Percentiles rank a stretch among this genome's conserved stretches.
These are phyloP conservation scores for Lemur catta DNA, from an alignment of 2,797 vertebrate genomes.

Conservation along the genomic window DNA sequence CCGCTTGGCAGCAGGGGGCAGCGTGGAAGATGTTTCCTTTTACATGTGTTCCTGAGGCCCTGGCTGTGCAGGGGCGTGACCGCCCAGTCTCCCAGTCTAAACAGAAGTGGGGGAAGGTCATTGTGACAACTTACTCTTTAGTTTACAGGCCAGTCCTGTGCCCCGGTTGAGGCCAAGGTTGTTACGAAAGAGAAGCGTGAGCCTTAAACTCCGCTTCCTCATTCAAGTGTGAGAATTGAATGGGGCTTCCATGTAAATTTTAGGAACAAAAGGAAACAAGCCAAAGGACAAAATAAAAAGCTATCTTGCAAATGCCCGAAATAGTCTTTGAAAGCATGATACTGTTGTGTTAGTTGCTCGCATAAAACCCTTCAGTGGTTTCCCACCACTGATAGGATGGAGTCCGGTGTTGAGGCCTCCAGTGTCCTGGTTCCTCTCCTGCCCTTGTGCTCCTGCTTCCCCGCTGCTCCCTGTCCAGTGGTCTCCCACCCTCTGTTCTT, in stretches of 20 bases:
- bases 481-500: accelerated
- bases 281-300: background rate
- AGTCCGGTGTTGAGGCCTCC: background rate
- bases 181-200: background rate
- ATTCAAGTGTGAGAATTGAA: background rate
- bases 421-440: background rate
- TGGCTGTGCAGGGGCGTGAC: accelerated
- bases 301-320: background rate
- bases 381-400: background rate
- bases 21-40: background rate
- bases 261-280: background rate
- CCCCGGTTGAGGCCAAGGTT: background rate
- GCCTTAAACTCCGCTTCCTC: accelerated
- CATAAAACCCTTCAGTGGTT: background rate
- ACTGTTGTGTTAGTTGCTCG: accelerated
- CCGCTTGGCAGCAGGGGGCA: accelerated
- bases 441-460: accelerated
- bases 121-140: no score
- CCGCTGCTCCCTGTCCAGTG: accelerated
- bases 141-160: background rate
- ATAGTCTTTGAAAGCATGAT: background rate
- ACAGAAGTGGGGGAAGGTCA: background rate
- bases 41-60: background rate
- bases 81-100: background rate
- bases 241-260: background rate